These are phyloP conservation scores for Colletes gigas DNA, from an alignment of 1,140 invertebrate genomes.

Conservation along the genomic window DNA sequence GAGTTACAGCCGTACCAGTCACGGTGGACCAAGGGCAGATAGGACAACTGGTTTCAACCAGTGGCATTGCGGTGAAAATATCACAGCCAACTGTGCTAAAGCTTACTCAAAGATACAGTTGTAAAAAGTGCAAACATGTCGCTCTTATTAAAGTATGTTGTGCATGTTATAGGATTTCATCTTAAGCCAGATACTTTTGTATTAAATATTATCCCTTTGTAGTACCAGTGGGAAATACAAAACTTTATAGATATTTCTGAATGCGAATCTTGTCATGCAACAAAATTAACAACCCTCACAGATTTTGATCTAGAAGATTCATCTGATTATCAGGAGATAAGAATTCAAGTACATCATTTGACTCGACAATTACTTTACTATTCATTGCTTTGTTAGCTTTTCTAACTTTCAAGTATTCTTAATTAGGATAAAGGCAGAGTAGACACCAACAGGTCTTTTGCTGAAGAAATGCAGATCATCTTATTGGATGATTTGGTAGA, in stretches of 20 bases:
- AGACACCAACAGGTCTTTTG: conserved; percentile 60
- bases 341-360: conserved; percentile 85
- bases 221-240: conserved; percentile 78
- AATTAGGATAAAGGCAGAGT: conserved; percentile 68
- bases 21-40: conserved; percentile 76
- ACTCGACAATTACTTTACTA: conserved; percentile 14
- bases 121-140: conserved; percentile 89
- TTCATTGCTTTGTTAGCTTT: not conserved
- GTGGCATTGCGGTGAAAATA: conserved; percentile 89
- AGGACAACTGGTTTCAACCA: conserved; percentile 80
- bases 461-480: conserved; percentile 80
- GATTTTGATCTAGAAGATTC: conserved; percentile 85
- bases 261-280: conserved; percentile 70
- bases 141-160: conserved; percentile 85
- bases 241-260: conserved; percentile 68
- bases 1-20: conserved; percentile 71
- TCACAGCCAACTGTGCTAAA: conserved; percentile 90
- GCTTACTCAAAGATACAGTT: conserved; percentile 87
- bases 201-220: conserved; percentile 30
- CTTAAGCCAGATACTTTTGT: not conserved
- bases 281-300: conserved; percentile 77
- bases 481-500: conserved; percentile 94
- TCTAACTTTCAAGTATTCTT: conserved; percentile 41
- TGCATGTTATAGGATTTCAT: conserved; percentile 76
- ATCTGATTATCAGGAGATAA: conserved; percentile 95